These are phyloP conservation scores for Procavia capensis DNA, from an alignment of 2,113 vertebrate species.

Conservation along the genomic window DNA sequence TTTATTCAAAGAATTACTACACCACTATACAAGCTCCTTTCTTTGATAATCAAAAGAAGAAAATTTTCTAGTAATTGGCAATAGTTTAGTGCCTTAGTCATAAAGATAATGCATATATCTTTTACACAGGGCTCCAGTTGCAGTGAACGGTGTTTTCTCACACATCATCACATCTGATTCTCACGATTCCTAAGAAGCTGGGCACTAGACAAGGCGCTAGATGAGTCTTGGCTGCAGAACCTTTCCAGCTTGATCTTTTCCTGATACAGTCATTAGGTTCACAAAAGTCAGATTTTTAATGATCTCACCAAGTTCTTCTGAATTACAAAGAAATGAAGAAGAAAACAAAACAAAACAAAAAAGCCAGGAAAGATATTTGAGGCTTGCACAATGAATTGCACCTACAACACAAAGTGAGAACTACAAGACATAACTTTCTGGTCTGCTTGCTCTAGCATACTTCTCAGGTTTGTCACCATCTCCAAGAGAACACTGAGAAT, in stretches of 20 bases:
- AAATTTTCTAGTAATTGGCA: neutral
- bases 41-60: neutral
- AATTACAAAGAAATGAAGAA: constrained; percentile 57
- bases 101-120: neutral
- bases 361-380: neutral
- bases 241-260: constrained; percentile 3
- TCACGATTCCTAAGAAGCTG: neutral
- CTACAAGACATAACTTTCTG: constrained; percentile 83
- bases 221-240: neutral
- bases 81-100: neutral
- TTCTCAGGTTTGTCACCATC: constrained; percentile 80
- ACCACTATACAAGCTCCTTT: neutral
- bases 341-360: constrained; percentile 54
- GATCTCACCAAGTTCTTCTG: constrained; percentile 27
- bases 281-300: constrained; percentile 30
- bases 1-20: constrained; percentile 16
- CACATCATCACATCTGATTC: neutral
- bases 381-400: constrained; percentile 35
- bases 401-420: constrained; percentile 70
- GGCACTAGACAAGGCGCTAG: neutral
- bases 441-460: constrained; percentile 81
- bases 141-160: too few relatives aligned
- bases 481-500: constrained; percentile 78
- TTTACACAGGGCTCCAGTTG: neutral
- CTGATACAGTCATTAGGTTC: constrained; percentile 30